Base-by-base conservation (phyloP, 2,797 vertebrate genomes). In the Pseudotriccus pelzelni region DNA sequence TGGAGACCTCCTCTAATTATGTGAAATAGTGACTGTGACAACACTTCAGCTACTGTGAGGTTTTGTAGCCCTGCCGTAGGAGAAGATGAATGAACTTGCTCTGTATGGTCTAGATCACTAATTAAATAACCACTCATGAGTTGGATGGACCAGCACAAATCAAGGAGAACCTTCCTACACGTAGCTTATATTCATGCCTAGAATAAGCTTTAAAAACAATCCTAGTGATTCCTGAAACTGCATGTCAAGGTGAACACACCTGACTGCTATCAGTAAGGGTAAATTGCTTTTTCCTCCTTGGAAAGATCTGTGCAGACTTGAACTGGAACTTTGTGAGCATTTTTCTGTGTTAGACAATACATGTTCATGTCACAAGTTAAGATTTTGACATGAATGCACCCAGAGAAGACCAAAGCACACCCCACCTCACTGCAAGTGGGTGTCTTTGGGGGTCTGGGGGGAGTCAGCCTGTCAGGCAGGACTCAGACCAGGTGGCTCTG, bases 1-100 rank as follows among this genome's bases (percentile, higher is more conserved):
- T 62, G 69, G 85, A 4, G 19, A 84, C 62, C 87, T 81, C 53
- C 47, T 81, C 79, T 88, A 64, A 87, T 78, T 55, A 53, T 24
- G 27, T 94, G 90, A 92, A 93, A 84, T 78, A 90, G 34, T 81
- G 90, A 72, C 47, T 86, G 43, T 93, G 80, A 81, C 62, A 89
- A 46, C 43, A 46, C 62, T 88, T 82, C 28, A 67, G 47, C 47
- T 53, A 4, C 39, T 72, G 85, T 44, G 87, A 58, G 25, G 0
- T 84, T 95, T 91, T 81, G 75, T 88, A 86, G 41, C 84, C 80
- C 79, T 94, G 83, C 80, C 69, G 49, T 30, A 73, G 70, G 44
- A 74, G 44, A 53, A 81, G 66, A 86, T 86, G n/a, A 74, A 94
- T 89, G 69, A 88, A 73, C n/a, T 39, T 86, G 46, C 36, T 88